Base-by-base conservation (phyloP, 1,140 invertebrate species). In the Glomeris maerens region DNA sequence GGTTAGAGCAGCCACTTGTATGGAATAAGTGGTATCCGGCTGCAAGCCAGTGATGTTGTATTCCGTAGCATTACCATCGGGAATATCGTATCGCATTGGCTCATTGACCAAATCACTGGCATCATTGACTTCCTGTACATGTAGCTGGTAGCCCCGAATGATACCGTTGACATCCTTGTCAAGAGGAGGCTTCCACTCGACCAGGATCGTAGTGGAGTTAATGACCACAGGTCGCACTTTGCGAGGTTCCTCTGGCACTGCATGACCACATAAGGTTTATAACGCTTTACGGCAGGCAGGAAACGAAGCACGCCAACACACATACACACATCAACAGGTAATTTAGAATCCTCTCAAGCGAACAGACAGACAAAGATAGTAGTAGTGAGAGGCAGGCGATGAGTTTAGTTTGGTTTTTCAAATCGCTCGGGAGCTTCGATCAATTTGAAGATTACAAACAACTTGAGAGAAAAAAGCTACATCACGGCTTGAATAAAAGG, bases 241-340 rank as follows among this genome's bases (percentile, higher is more conserved):
- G 64, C 86, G 81, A 39, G 93, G 93, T 70, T 93, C 84, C 55
- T 91, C 91, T 54, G 93, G 93, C 72, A 98, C 93, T 98, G 78
- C 68, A 52, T 22, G 46, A 22, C 27, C 7, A 47, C 45, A n/a
- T 20, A 40, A 27, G 20, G 7, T 7, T 25, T 21, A 17, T 42
- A 42, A 42, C 25, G 10, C 42, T 36, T 44, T 44, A 39, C 48
- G 40, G n/a, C 26, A n/a, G 20, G 22, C 20, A 54, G 27, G 27
- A 39, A n/a, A 17, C n/a, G 25, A n/a, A n/a, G n/a, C n/a, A n/a
- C n/a, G n/a, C n/a, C n/a, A n/a, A n/a, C 25, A 5, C 40, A 42
- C 25, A 5, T 42, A 17, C 4, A 42, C 40, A 42, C 5, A 5
- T 21, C 5, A 42, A 5, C 20, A 42, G 20, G 20, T 42, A 5